A percentile compares a stretch with the other conserved stretches of the same genome.
Conservation (phyloP, 2,113 vertebrate genomes). For the Amphilophus citrinellus region DNA sequence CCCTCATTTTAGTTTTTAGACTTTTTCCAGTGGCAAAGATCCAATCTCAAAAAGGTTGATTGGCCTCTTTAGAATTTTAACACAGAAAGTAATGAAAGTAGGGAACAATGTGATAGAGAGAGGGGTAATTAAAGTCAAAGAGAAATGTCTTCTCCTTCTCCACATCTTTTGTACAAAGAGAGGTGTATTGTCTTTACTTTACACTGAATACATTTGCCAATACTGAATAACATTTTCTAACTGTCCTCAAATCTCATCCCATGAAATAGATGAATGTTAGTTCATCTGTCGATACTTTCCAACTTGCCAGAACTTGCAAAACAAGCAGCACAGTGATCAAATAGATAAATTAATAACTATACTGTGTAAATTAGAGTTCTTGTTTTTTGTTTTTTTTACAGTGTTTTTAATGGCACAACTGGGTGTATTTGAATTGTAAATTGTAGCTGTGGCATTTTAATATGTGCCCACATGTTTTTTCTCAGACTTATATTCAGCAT, state of each 20-base stretch:
- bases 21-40: neutral
- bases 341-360: neutral
- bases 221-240: neutral
- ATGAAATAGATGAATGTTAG: neutral
- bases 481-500: neutral
- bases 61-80: neutral
- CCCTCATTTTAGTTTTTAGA: neutral
- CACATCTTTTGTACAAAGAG: neutral
- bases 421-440: neutral
- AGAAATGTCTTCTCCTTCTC: neutral
- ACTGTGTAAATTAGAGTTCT: neutral
- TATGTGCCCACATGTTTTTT: neutral
- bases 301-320: neutral
- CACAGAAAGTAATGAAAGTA: neutral
- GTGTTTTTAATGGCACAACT: neutral
- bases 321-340: neutral
- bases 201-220: neutral
- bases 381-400: neutral
- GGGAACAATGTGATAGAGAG: neutral
- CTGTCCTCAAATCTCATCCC: neutral
- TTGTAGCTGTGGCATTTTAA: neutral
- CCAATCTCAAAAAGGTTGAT: neutral
- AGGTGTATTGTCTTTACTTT: neutral
- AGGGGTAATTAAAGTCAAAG: neutral
- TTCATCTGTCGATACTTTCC: neutral